These are phyloP conservation scores for Mythimna loreyi DNA, from an alignment of 2,888 invertebrate species.

Conservation along the genomic window DNA sequence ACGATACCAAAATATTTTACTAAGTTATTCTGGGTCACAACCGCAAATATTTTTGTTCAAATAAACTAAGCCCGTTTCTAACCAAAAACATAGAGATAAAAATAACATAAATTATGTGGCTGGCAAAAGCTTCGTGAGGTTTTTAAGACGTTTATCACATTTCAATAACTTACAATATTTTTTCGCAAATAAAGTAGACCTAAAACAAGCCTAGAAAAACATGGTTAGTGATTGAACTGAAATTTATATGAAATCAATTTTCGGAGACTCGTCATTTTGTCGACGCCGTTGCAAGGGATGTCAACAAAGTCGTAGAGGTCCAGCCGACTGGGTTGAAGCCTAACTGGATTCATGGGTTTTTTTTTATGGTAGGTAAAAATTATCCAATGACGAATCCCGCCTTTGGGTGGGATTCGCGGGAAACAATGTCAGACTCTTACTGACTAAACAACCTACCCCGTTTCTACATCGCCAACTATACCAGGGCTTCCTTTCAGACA, in stretches of 20 bases:
- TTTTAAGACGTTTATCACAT: conserved; percentile 22
- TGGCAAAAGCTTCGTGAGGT: conserved; percentile 3
- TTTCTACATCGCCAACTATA: no score
- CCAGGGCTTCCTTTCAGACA: no score
- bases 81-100: conserved; percentile 42
- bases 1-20: background rate
- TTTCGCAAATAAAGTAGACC: background rate
- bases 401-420: no score
- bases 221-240: no score
- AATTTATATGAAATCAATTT: background rate
- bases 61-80: conserved; percentile 6
- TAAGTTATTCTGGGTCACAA: conserved; percentile 11
- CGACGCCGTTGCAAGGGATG: no score
- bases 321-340: no score
- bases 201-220: background rate
- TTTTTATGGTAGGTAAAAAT: no score
- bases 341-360: no score
- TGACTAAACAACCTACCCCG: no score
- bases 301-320: no score
- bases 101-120: conserved; percentile 42
- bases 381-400: no score
- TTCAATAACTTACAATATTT: conserved; percentile 18
- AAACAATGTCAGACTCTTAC: no score
- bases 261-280: background rate
- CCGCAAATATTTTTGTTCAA: conserved; percentile 23